These are phyloP conservation scores for Lasioglossum villosulum DNA, from an alignment of 2,888 invertebrate species.

Conservation along the genomic window DNA sequence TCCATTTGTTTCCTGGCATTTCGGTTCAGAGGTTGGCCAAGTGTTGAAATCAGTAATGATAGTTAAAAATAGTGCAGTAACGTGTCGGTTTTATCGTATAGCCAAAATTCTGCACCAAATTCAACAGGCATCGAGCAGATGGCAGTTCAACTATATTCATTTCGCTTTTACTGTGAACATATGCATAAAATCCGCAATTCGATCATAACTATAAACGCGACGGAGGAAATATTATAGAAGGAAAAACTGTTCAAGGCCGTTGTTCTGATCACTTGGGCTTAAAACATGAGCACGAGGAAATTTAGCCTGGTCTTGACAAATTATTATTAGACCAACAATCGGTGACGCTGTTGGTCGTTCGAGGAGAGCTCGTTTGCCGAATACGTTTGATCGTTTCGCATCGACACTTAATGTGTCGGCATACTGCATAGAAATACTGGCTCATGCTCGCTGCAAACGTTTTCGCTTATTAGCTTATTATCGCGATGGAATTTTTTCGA, in stretches of 20 bases:
- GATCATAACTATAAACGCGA: background rate
- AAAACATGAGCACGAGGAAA: background rate
- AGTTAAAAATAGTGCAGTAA: background rate
- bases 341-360: background rate
- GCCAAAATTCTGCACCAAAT: background rate
- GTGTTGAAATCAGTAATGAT: background rate
- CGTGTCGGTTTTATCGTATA: background rate
- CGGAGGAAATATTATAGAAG: background rate
- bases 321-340: constrained; percentile 19
- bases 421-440: background rate
- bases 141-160: background rate
- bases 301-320: background rate
- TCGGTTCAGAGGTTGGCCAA: background rate
- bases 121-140: background rate
- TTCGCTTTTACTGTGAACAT: background rate
- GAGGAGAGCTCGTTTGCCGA: background rate
- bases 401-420: background rate
- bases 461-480: background rate
- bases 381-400: background rate
- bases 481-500: background rate
- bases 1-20: background rate
- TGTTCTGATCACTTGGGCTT: background rate
- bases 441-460: background rate
- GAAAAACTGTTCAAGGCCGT: background rate
- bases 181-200: background rate